Evolutionary conservation across 92 coral and sea anemone genomes (phyloP), one percentile per base, ranked within the genome.

Genomic region (Pocillopora grandis): DNA sequence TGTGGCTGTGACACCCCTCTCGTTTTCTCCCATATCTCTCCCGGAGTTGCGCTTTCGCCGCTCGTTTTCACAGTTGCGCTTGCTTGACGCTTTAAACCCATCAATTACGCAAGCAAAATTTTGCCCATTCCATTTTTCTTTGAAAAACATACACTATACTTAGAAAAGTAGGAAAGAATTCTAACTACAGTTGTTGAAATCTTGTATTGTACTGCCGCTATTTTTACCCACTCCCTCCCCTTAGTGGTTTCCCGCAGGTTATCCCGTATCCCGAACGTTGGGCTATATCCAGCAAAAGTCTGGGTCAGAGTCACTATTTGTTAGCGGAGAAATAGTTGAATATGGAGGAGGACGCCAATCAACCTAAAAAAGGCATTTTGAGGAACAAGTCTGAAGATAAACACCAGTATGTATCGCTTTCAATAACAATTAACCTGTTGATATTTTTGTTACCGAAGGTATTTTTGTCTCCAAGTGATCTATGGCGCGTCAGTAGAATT

Each of bases 351-450:
- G 79, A 83, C 58, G 10, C 90, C 18, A 62, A 60, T 27, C 77
- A 87, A 52, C 89, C 91, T 1, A 92, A 90, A 80, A 81, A 88
- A 87, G 94, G 99, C 33, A 96, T 96, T 80, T 80, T 96, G 58
- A 90, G 95, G 89, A 85, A 92, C 85, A 90, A 91, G 67, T 77
- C 98, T 42, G 95, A 94, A 31, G 94, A 91, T 58, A 94, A 94
- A 77, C 98, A 94, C 86, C 98, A 93, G 98, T 94, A 92, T 92
- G 98, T 85, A 20, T 10, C 16, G 16, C 0, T 1, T 15, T 11
- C 16, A 58, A 67, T 62, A 52, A 31, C 5, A 2, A 19, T 35
- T 63, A 16, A 49, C 9, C 18, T 70, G 19, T 18, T 5, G 15
- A 55, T 60, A 65, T 70, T 70, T 55, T 20, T 78, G 27, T 17